phyloP scores from a whole-genome alignment of 1,140 invertebrate genomes.

The Eubasilissa regina region DNA sequence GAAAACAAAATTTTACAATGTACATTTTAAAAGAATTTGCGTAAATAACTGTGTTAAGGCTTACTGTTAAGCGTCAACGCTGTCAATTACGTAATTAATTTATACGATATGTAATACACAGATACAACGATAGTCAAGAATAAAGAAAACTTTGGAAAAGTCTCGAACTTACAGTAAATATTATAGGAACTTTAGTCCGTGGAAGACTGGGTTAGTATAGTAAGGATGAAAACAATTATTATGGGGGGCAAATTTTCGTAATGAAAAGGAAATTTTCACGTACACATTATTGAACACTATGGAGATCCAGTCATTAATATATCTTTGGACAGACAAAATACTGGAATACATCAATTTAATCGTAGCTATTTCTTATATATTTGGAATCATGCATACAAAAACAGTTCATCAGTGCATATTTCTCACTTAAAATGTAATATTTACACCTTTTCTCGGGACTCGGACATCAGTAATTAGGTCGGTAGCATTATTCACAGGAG shows the following conservation, averaged over 20 bases:
- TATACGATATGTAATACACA: conserved; percentile 59
- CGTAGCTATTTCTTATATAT: conserved; percentile 36
- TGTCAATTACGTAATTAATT: conserved; percentile 42
- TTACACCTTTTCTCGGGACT: conserved; percentile 30
- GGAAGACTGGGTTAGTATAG: conserved; percentile 61
- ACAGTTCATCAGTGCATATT: conserved; percentile 31
- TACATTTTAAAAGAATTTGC: conserved; percentile 39
- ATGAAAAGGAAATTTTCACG: conserved; percentile 34
- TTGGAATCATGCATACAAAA: conserved; percentile 42
- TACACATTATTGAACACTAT: conserved; percentile 54
- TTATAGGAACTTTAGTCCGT: conserved; percentile 61
- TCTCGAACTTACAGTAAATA: conserved; percentile 57
- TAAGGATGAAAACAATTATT: conserved; percentile 44
- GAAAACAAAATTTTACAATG: conserved; percentile 39
- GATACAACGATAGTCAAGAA: conserved; percentile 57
- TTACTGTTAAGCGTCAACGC: conserved; percentile 28
- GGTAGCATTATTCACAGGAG: conserved; percentile 31
- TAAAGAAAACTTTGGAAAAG: conserved; percentile 54
- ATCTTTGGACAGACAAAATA: conserved; percentile 60
- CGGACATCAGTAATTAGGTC: not conserved
- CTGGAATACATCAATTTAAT: conserved; percentile 53
- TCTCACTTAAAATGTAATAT: conserved; percentile 27
- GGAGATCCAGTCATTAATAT: conserved; percentile 57
- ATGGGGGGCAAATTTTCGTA: conserved; percentile 38
- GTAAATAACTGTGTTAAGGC: conserved; percentile 49